These are phyloP conservation scores for Aplocera efformata DNA, from an alignment of 2,888 invertebrate genomes.

Conservation along the genomic window DNA sequence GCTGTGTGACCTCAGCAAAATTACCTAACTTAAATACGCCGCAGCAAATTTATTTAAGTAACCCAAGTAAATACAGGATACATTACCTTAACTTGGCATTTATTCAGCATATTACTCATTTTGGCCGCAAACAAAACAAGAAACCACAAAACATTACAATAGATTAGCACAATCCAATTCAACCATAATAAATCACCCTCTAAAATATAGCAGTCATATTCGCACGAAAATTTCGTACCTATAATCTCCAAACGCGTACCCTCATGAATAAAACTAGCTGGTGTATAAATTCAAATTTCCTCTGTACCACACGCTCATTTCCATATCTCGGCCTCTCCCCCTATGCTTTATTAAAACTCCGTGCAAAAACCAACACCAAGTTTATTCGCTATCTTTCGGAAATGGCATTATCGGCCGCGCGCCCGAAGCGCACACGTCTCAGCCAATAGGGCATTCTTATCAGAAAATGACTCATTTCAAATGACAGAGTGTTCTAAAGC, in stretches of 20 bases:
- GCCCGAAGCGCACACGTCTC: conserved; percentile 75
- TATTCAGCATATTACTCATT: conserved; percentile 1
- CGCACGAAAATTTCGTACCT: conserved; percentile 43
- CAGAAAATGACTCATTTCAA: conserved; percentile 88
- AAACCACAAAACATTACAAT: conserved; percentile 13
- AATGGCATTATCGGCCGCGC: conserved; percentile 74
- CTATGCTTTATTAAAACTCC: conserved; percentile 77
- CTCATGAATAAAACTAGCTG: conserved; percentile 77
- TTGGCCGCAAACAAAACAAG: conserved; percentile 4
- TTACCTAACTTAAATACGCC: too few species aligned
- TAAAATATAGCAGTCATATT: conserved; percentile 43
- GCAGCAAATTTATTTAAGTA: too few species aligned
- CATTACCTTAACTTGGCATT: not conserved
- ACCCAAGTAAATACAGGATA: not conserved
- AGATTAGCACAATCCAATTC: conserved; percentile 26
- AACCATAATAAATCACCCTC: conserved; percentile 31
- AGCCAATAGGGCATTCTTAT: conserved; percentile 83
- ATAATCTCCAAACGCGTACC: conserved; percentile 54
- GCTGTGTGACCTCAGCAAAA: too few species aligned
- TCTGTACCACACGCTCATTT: conserved; percentile 77
- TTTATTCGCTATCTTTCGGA: conserved; percentile 77
- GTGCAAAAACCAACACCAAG: conserved; percentile 73
- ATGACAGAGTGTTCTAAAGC: conserved; percentile 81
- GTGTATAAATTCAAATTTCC: conserved; percentile 81
- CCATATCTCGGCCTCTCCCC: conserved; percentile 73